These are phyloP conservation scores for Pediacus dermestoides DNA, from an alignment of 2,888 invertebrate genomes.

Conservation along the genomic window DNA sequence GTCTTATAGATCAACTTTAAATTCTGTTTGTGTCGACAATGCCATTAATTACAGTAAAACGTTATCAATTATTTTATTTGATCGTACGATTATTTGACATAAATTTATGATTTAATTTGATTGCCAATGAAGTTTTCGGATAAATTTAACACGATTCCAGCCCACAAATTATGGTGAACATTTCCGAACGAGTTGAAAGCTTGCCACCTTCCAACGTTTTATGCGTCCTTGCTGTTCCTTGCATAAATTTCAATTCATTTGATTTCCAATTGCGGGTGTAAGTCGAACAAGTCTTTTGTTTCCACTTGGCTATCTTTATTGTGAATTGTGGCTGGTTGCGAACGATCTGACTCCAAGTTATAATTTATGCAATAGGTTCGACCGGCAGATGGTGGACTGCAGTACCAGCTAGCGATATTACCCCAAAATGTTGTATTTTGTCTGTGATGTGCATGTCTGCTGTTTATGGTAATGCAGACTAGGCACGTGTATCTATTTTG, in stretches of 20 bases:
- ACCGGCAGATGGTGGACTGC: slow-evolving; percentile 17
- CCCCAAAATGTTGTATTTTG: neutral
- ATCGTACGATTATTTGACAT: too few relatives aligned
- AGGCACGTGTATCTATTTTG: slow-evolving; percentile 32
- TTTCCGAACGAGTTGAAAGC: neutral
- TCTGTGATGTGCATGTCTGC: slow-evolving; percentile 28
- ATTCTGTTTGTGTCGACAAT: too few relatives aligned
- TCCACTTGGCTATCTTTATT: slow-evolving; percentile 31
- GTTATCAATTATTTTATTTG: too few relatives aligned
- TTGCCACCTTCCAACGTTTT: too few relatives aligned
- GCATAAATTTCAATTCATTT: slow-evolving; percentile 38
- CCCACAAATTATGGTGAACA: neutral
- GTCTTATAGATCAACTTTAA: too few relatives aligned
- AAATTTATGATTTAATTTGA: neutral
- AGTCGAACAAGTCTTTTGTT: slow-evolving; percentile 28
- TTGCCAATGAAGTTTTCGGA: neutral
- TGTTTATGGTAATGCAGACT: slow-evolving; percentile 35
- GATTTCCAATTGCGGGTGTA: slow-evolving; percentile 28
- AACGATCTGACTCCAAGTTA: slow-evolving; percentile 32
- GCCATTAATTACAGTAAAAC: too few relatives aligned
- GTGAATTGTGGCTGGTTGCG: slow-evolving; percentile 25
- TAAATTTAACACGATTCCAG: neutral
- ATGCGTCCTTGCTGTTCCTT: too few relatives aligned
- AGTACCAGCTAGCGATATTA: slow-evolving; percentile 2
- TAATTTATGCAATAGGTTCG: slow-evolving; percentile 41